Base-by-base conservation (phyloP, 2,113 vertebrate species). In the Daubentonia madagascariensis region DNA sequence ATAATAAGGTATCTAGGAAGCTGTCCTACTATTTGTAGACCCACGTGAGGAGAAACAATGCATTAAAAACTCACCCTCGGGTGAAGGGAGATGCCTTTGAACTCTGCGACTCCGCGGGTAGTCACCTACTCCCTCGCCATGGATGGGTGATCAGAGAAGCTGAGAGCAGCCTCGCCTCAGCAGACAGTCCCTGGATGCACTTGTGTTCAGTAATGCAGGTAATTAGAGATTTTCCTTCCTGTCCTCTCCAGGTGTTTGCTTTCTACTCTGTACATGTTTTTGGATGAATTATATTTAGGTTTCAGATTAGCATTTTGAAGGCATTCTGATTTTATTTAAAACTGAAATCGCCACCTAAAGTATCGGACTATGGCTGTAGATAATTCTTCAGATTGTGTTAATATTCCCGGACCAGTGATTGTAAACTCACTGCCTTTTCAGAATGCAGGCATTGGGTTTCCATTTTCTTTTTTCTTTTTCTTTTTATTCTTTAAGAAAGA, bases 301-400 rank as follows among this genome's bases (percentile, higher is more conserved):
- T 91, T 86, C 37, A 61, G 40, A 28, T 97, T 83, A 85, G 32
- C 48, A 35, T 88, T 85, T 54, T 30, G 25, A 93, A 89, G 72
- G 2, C 14, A 18, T 80, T 94, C 79, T 84, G 79, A 81, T 75
- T 87, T 87, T 54, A 30, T 79, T 95, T 75, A 95, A 94, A 83
- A 84, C 37, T 65, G 40, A 70, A 89, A 83, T 95, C 75, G 43
- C 13, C 59, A 40, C 28, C 28, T 50, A 68, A 43, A 63, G 20
- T 20, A 35, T 45, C n/a, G 2, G 68, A 65, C 32, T 92, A 37
- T 45, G n/a, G 25, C 61, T 78, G 28, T 20, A 61, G 70, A 73
- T n/a, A 54, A 48, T 67, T 84, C 73, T 79, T 61, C 17, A 63
- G 84, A 37, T 79, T 89, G 78, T 70, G 50, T 68, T 30, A 70